Percentiles rank a stretch among this genome's conserved stretches.
Conservation (phyloP, 2,888 invertebrate species). For the Blastobasis adustella region DNA sequence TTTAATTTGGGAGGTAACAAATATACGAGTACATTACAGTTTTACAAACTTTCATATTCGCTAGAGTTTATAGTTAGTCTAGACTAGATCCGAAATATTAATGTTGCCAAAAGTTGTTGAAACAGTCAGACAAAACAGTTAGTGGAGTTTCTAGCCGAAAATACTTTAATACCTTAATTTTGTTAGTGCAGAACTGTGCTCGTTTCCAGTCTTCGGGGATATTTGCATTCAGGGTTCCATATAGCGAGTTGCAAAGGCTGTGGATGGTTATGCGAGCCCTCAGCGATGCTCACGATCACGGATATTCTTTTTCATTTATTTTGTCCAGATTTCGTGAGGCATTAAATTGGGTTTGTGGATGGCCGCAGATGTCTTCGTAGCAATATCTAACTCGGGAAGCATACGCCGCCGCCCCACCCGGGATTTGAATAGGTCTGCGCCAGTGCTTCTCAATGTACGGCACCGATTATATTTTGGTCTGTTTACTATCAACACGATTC, state of each 20-base stretch:
- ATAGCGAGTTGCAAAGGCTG: too few species aligned
- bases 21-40: neutral
- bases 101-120: neutral
- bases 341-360: conserved; percentile 61
- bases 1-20: neutral
- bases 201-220: neutral
- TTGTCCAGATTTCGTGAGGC: conserved; percentile 56
- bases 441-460: too few species aligned
- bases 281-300: too few species aligned
- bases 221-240: neutral
- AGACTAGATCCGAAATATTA: neutral
- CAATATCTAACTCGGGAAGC: conserved; percentile 34
- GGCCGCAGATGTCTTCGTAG: conserved; percentile 56
- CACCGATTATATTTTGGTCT: too few species aligned
- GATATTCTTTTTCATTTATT: conserved; percentile 40
- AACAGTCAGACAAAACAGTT: too few species aligned
- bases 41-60: neutral
- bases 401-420: conserved; percentile 21
- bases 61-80: neutral
- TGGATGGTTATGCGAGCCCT: too few species aligned
- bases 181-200: neutral
- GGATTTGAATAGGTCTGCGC: conserved; percentile 37
- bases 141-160: too few species aligned
- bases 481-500: too few species aligned
- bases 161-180: too few species aligned